phyloP scores from a whole-genome alignment of 2,113 vertebrate species.

The Cephalopholis sonnerati region DNA sequence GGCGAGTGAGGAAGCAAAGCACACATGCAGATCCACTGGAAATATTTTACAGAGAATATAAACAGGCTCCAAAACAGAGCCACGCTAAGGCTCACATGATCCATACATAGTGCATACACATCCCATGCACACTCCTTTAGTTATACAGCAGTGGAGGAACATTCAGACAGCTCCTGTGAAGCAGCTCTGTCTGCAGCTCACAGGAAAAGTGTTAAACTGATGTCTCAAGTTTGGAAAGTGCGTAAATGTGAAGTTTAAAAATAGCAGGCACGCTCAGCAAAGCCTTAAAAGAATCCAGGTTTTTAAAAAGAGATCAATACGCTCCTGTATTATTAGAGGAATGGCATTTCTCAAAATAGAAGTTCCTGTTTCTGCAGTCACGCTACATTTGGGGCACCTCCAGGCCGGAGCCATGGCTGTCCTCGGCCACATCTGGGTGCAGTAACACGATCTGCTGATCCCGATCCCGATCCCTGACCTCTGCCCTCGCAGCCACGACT shows the following conservation, averaged over 20 bases:
- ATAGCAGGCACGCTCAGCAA: neutral
- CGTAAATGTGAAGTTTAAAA: constrained; percentile 44
- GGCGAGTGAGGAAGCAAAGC: constrained; percentile 58
- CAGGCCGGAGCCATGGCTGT: constrained; percentile 54
- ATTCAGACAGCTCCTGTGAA: constrained; percentile 4
- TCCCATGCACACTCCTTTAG: constrained; percentile 1
- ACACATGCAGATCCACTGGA: constrained; percentile 47
- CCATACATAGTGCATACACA: constrained; percentile 26
- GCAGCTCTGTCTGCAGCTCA: neutral
- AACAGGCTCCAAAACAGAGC: constrained; percentile 54
- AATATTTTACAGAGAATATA: constrained; percentile 59
- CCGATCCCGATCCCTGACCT: constrained; percentile 67
- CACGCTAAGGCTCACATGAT: constrained; percentile 37
- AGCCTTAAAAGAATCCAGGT: constrained; percentile 14
- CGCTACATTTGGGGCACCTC: constrained; percentile 63
- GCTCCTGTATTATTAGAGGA: constrained; percentile 5
- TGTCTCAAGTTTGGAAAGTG: constrained; percentile 4
- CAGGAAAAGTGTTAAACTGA: constrained; percentile 9
- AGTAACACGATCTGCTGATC: constrained; percentile 71
- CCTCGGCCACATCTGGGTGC: constrained; percentile 74
- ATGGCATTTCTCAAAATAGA: constrained; percentile 61
- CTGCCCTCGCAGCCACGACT: constrained; percentile 52
- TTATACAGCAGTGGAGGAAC: constrained; percentile 6
- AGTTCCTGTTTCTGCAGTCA: constrained; percentile 55
- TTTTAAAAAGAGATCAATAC: constrained; percentile 37